These are phyloP conservation scores for Triplophysa tibetana DNA, from an alignment of 2,113 vertebrate species.

Conservation along the genomic window DNA sequence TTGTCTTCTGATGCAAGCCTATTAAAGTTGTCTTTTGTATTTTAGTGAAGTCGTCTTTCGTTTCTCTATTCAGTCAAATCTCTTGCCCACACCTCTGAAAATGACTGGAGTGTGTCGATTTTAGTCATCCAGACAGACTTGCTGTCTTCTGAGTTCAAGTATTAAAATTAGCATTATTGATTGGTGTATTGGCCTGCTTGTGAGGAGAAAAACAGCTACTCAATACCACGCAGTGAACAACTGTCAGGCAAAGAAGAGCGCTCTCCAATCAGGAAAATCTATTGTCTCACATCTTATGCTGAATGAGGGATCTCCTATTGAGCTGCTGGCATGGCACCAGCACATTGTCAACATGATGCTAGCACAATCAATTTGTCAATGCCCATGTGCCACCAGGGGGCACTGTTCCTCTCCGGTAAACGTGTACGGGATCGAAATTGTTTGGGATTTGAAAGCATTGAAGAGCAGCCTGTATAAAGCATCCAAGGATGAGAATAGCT, in stretches of 20 bases:
- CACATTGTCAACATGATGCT: conserved; percentile 66
- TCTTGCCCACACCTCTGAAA: too few species aligned
- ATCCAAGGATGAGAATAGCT: conserved; percentile 23
- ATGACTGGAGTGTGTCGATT: conserved; percentile 35
- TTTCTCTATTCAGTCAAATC: neutral
- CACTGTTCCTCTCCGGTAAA: conserved; percentile 69
- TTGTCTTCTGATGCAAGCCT: too few species aligned
- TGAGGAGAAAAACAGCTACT: conserved; percentile 65
- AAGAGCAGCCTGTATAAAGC: conserved; percentile 8
- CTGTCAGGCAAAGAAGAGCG: conserved; percentile 65
- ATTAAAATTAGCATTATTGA: conserved; percentile 71
- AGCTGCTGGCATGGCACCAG: conserved; percentile 72
- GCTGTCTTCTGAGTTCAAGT: conserved; percentile 51
- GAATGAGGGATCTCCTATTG: conserved; percentile 70
- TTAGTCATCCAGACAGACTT: conserved; percentile 10
- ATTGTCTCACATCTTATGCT: conserved; percentile 69
- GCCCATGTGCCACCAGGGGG: conserved; percentile 63
- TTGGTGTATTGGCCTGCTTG: conserved; percentile 67
- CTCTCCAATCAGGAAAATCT: conserved; percentile 72
- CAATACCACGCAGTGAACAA: conserved; percentile 56
- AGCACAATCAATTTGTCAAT: conserved; percentile 57
- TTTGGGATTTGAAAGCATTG: conserved; percentile 10
- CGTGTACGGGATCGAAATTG: neutral
- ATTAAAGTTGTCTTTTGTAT: neutral
- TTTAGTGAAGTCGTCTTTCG: neutral